A percentile compares a stretch with the other conserved stretches of the same genome.
phyloP scores from a whole-genome alignment of 37 sponge, comb jelly and placozoan genomes.

The Haliclona indistincta region DNA sequence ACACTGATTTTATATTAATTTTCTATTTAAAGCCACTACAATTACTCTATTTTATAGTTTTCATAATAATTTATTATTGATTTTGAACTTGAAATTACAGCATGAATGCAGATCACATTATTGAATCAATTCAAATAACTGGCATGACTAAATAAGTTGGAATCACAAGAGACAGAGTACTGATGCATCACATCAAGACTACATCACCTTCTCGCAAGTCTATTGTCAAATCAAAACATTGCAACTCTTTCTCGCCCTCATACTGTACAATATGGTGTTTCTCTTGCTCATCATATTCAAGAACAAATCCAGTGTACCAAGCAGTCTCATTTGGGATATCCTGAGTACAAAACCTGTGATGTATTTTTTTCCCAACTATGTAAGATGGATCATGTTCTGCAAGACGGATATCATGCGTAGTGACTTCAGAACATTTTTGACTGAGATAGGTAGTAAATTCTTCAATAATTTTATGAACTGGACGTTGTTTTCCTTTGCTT shows the following conservation, averaged over 20 bases:
- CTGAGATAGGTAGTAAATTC: background rate
- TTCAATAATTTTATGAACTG: slow-evolving; percentile 32
- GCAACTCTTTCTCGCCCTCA: slow-evolving; percentile 18
- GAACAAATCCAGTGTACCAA: slow-evolving; percentile 32
- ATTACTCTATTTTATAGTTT: no score
- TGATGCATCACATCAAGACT: no score
- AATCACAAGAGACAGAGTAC: no score
- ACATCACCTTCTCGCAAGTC: slow-evolving; percentile 29
- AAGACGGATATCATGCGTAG: background rate
- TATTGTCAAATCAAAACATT: slow-evolving; percentile 13
- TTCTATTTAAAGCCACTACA: no score
- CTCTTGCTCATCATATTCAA: slow-evolving; percentile 20
- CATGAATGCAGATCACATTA: no score
- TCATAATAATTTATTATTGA: no score
- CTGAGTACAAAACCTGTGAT: slow-evolving; percentile 14
- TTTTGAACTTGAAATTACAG: no score
- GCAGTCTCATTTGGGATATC: background rate
- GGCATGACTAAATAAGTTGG: no score
- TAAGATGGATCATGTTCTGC: slow-evolving; percentile 7
- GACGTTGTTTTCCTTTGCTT: slow-evolving; percentile 13
- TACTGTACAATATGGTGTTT: slow-evolving; percentile 29
- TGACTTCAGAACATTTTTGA: background rate
- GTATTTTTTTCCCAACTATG: slow-evolving; percentile 26
- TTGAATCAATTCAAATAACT: no score
- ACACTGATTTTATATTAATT: no score